phyloP scores from a whole-genome alignment of 2,113 vertebrate species.

The Marcusenius ussheri region DNA sequence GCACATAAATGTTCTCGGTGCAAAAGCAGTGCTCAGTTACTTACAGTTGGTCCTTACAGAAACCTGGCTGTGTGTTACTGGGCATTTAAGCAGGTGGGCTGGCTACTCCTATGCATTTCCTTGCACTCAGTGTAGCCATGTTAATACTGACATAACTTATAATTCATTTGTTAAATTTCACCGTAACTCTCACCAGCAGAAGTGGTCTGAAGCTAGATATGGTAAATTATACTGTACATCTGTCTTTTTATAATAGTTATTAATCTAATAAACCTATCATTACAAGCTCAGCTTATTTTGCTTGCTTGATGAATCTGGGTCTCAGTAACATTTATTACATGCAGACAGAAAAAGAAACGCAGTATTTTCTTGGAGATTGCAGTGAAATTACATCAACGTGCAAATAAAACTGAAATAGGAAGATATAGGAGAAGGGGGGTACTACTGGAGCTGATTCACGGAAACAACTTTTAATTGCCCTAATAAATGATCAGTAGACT shows the following conservation, averaged over 20 bases:
- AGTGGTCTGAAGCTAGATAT: not conserved
- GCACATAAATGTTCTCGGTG: not conserved
- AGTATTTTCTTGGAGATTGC: not conserved
- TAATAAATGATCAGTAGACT: not conserved
- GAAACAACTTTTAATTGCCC: not conserved
- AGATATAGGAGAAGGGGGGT: not conserved
- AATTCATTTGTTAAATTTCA: not conserved
- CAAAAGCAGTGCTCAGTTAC: not conserved
- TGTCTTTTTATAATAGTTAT: not conserved
- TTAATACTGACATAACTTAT: not conserved
- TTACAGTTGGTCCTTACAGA: not conserved
- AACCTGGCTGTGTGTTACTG: not conserved
- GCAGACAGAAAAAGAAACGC: not conserved
- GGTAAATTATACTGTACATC: not conserved
- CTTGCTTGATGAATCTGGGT: not conserved
- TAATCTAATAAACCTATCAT: not conserved
- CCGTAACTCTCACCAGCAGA: not conserved
- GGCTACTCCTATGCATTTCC: not conserved
- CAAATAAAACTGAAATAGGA: not conserved
- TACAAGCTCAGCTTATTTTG: not conserved
- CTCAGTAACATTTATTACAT: not conserved
- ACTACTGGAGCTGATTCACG: not conserved
- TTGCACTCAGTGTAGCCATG: not conserved
- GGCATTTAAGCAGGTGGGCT: not conserved
- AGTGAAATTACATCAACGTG: not conserved